Evolutionary conservation across 2,113 vertebrate species (phyloP).

Genomic region (Pollachius pollachius): DNA sequence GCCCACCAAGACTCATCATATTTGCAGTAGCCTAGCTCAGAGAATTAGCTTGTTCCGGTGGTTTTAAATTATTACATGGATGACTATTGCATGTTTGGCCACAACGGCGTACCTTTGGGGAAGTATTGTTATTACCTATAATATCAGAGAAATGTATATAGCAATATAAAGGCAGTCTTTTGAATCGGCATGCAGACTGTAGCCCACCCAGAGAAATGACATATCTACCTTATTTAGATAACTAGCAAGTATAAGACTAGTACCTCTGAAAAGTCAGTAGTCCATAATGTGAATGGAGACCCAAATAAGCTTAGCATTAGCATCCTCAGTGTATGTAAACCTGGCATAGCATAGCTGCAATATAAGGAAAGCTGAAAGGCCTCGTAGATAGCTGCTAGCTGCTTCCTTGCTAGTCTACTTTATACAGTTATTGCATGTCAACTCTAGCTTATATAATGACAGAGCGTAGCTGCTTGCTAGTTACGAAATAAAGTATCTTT

Average conservation of each 20-base stretch:
- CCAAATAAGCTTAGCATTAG: constrained; percentile 56
- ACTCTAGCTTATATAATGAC: constrained; percentile 49
- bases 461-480: constrained; percentile 59
- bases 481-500: constrained; percentile 71
- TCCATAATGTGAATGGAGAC: constrained; percentile 26
- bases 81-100: constrained; percentile 89
- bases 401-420: constrained; percentile 47
- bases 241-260: constrained; percentile 60
- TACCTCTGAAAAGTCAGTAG: constrained; percentile 25
- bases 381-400: constrained; percentile 36
- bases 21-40: constrained; percentile 65
- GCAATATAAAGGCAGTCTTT: constrained; percentile 76
- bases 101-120: constrained; percentile 70
- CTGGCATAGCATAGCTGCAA: too few species aligned
- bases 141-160: constrained; percentile 86
- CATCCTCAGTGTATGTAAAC: constrained; percentile 61
- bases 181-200: constrained; percentile 89
- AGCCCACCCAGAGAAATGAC: constrained; percentile 59
- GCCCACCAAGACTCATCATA: constrained; percentile 33
- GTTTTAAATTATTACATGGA: constrained; percentile 75
- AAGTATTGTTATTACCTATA: constrained; percentile 70
- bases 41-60: constrained; percentile 82
- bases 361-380: constrained; percentile 9
- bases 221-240: constrained; percentile 69
- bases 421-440: constrained; percentile 58